Percentiles rank a stretch among this genome's conserved stretches.
These are phyloP conservation scores for Morone chrysops DNA, from an alignment of 2,113 vertebrate genomes.

Conservation along the genomic window DNA sequence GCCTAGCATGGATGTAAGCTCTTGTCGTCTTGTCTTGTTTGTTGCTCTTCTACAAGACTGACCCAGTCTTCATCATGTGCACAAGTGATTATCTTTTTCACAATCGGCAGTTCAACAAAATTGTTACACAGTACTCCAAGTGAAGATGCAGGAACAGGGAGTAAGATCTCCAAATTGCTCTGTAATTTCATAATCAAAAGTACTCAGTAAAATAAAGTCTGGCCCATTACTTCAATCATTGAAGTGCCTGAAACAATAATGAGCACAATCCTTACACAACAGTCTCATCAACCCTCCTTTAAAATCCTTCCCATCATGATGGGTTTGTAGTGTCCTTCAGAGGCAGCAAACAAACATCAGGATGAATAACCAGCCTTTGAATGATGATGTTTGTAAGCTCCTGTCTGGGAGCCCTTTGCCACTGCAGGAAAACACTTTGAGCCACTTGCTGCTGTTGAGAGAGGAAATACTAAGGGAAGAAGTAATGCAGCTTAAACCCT, in stretches of 20 bases:
- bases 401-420: conserved; percentile 20
- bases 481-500: conserved; percentile 47
- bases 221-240: background rate
- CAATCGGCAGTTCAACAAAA: background rate
- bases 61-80: background rate
- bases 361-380: conserved; percentile 26
- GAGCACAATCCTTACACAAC: background rate
- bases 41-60: too few species aligned
- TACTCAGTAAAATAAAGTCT: background rate
- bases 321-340: conserved; percentile 34
- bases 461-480: conserved; percentile 18
- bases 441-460: conserved; percentile 32
- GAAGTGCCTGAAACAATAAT: background rate
- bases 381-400: conserved; percentile 32
- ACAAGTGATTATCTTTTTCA: background rate
- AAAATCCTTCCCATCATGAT: conserved; percentile 7
- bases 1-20: too few species aligned
- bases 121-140: background rate
- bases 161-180: background rate
- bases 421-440: conserved; percentile 45
- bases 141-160: background rate
- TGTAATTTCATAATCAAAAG: background rate
- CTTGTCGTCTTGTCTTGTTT: too few species aligned
- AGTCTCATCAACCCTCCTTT: background rate
- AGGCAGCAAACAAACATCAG: conserved; percentile 17